phyloP scores from a whole-genome alignment of 2,113 vertebrate species.

The Nesogale talazaci region DNA sequence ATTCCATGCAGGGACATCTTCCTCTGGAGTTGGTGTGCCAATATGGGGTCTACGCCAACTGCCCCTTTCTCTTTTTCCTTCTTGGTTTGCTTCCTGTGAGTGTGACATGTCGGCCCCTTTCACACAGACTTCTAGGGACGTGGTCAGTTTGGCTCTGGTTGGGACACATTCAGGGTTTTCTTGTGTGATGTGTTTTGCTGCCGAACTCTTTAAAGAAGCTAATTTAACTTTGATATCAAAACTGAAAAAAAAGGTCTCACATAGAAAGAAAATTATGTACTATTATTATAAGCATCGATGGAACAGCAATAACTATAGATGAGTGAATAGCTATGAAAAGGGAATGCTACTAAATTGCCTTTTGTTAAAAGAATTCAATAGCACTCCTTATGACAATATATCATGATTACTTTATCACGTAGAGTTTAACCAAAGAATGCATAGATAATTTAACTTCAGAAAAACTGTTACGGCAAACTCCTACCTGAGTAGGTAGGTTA shows the following conservation, averaged over 20 bases:
- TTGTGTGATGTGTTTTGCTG: background rate
- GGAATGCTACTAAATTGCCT: too few species aligned
- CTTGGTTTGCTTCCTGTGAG: too few species aligned
- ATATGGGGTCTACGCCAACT: too few species aligned
- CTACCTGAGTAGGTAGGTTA: background rate
- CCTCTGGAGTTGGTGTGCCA: too few species aligned
- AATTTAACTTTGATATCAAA: background rate
- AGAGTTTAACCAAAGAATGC: background rate
- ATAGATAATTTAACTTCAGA: background rate
- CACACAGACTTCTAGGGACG: too few species aligned
- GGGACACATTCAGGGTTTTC: too few species aligned
- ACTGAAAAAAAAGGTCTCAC: background rate
- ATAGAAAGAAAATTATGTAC: background rate
- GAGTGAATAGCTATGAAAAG: background rate
- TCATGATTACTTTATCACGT: background rate
- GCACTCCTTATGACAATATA: background rate
- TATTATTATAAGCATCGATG: background rate
- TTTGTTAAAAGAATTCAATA: too few species aligned
- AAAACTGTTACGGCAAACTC: background rate
- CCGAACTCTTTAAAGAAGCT: background rate
- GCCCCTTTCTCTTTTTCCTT: too few species aligned
- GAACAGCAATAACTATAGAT: background rate
- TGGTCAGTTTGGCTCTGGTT: too few species aligned
- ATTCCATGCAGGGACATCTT: too few species aligned
- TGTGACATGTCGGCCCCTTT: too few species aligned